Conservation (phyloP, 2,113 vertebrate species). For the Helogale parvula region DNA sequence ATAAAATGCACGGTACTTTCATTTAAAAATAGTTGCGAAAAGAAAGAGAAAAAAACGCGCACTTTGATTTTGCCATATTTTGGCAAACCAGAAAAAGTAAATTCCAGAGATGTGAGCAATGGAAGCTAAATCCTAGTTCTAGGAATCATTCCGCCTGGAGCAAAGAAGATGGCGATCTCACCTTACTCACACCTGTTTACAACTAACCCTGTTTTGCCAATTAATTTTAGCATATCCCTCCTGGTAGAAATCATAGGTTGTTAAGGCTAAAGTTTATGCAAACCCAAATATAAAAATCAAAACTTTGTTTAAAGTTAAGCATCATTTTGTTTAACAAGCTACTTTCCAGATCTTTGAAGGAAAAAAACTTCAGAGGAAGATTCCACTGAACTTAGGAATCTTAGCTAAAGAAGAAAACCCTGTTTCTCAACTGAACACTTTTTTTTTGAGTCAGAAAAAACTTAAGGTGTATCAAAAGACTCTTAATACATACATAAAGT, state of each 20-base stretch:
- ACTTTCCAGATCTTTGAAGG: conserved; percentile 27
- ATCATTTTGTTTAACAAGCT: background rate
- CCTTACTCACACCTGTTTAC: background rate
- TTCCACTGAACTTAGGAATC: background rate
- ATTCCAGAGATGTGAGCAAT: conserved; percentile 32
- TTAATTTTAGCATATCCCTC: background rate
- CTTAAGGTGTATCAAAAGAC: background rate
- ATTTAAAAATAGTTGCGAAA: conserved; percentile 24
- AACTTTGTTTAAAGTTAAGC: conserved; percentile 14
- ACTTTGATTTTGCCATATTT: background rate
- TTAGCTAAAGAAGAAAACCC: conserved; percentile 20
- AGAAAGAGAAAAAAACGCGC: background rate
- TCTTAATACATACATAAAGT: background rate
- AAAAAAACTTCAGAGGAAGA: background rate
- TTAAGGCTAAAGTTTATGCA: conserved; percentile 39
- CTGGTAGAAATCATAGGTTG: background rate
- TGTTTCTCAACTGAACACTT: conserved; percentile 2
- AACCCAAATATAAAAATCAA: conserved; percentile 53
- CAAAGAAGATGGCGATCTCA: conserved; percentile 38
- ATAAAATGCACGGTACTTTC: conserved; percentile 17
- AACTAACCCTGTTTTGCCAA: background rate
- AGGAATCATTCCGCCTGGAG: conserved; percentile 13
- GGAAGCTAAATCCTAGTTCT: conserved; percentile 36
- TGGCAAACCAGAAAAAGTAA: conserved; percentile 41
- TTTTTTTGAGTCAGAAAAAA: conserved; percentile 21